A percentile compares a stretch with the other conserved stretches of the same genome.
Evolutionary conservation across 2,113 vertebrate genomes (phyloP).

Genomic region (Elaphurus davidianus): DNA sequence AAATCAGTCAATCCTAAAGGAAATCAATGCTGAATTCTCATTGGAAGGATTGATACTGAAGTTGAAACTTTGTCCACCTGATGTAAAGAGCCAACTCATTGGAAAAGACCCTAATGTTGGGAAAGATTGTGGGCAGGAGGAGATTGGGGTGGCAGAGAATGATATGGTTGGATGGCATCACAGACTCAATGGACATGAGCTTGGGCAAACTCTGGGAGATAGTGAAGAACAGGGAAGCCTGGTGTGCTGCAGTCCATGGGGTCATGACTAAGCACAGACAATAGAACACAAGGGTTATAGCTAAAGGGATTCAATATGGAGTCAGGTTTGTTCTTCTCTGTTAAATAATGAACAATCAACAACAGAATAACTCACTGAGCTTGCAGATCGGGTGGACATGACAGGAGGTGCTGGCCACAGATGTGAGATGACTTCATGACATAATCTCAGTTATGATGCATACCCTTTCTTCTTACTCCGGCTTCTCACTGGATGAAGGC

Average conservation of each 20-base stretch:
- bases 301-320: not conserved
- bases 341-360: not conserved
- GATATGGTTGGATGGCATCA: not conserved
- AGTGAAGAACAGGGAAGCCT: not conserved
- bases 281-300: not conserved
- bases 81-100: not conserved
- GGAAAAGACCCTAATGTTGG: not conserved
- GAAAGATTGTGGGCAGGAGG: not conserved
- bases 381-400: not conserved
- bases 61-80: not conserved
- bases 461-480: not conserved
- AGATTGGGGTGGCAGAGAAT: not conserved
- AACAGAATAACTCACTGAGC: not conserved
- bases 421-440: not conserved
- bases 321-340: not conserved
- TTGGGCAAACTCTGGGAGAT: not conserved
- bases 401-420: not conserved
- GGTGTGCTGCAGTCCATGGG: not conserved
- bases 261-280: not conserved
- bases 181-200: not conserved
- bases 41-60: not conserved
- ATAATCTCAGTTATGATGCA: not conserved
- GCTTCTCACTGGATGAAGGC: not conserved
- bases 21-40: not conserved
- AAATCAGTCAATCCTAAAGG: not conserved